These are phyloP conservation scores for Ladona fulva DNA, from an alignment of 1,140 invertebrate species.

Conservation along the genomic window DNA sequence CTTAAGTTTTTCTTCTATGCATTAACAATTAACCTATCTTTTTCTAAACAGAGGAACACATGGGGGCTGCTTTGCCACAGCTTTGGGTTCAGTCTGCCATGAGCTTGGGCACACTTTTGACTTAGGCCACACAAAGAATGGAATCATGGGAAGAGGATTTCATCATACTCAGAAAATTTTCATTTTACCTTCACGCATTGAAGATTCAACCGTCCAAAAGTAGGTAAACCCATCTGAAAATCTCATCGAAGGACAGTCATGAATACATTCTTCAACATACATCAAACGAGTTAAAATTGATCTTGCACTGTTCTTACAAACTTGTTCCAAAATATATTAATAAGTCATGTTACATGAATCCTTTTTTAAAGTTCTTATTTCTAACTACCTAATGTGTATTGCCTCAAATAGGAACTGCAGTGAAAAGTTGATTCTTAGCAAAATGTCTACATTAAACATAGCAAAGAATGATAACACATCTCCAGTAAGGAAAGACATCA, in stretches of 20 bases:
- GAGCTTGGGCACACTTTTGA: conserved; percentile 93
- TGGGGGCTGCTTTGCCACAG: conserved; percentile 84
- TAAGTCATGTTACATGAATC: no score
- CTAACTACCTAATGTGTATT: no score
- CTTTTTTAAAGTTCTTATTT: no score
- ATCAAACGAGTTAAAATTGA: no score
- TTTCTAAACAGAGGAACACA: conserved; percentile 54
- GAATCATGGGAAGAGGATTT: conserved; percentile 92
- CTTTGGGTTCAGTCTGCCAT: conserved; percentile 85
- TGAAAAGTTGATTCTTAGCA: background rate
- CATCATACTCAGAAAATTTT: conserved; percentile 75
- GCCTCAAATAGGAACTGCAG: background rate
- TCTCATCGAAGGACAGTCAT: no score
- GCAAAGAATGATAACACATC: background rate
- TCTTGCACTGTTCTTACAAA: no score
- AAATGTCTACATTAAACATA: background rate
- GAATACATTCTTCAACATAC: no score
- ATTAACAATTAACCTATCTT: conserved; percentile 12
- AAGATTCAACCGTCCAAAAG: background rate
- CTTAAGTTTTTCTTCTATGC: no score
- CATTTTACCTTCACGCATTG: background rate
- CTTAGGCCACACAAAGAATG: conserved; percentile 78
- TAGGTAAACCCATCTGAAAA: background rate
- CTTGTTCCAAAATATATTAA: no score
- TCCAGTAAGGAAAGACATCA: background rate